Conservation (phyloP, 2,888 invertebrate genomes). For the Terebella lapidaria region DNA sequence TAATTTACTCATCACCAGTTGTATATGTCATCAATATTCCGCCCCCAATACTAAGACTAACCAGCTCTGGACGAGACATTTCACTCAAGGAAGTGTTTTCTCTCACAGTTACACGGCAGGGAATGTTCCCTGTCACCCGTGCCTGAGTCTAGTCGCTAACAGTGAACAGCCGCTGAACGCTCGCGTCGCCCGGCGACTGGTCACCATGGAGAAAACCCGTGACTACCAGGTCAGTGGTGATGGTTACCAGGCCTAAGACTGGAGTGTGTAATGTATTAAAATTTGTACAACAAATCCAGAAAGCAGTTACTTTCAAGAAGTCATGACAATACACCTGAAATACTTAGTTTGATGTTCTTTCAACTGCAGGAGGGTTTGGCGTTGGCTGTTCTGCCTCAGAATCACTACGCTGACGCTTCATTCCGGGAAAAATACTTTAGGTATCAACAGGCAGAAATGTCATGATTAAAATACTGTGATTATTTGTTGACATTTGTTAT, state of each 20-base stretch:
- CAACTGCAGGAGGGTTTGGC: background rate
- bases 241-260: too few species aligned
- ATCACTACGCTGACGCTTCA: constrained; percentile 35
- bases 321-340: background rate
- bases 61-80: too few species aligned
- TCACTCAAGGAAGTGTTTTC: too few species aligned
- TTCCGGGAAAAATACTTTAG: constrained; percentile 40
- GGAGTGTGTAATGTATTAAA: background rate
- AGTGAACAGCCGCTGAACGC: constrained; percentile 83
- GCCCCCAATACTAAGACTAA: too few species aligned
- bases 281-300: background rate
- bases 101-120: constrained; percentile 53
- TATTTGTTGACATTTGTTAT: too few species aligned
- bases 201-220: constrained; percentile 74
- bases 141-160: constrained; percentile 72
- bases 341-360: too few species aligned
- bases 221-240: constrained; percentile 12
- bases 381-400: constrained; percentile 14
- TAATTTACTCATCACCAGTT: too few species aligned
- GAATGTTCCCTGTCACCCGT: constrained; percentile 75
- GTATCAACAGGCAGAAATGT: too few species aligned
- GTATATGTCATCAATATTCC: too few species aligned
- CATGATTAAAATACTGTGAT: too few species aligned
- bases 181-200: constrained; percentile 73
- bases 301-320: background rate